Conservation (phyloP, 2,888 invertebrate species). For the Sthenelais limicola region DNA sequence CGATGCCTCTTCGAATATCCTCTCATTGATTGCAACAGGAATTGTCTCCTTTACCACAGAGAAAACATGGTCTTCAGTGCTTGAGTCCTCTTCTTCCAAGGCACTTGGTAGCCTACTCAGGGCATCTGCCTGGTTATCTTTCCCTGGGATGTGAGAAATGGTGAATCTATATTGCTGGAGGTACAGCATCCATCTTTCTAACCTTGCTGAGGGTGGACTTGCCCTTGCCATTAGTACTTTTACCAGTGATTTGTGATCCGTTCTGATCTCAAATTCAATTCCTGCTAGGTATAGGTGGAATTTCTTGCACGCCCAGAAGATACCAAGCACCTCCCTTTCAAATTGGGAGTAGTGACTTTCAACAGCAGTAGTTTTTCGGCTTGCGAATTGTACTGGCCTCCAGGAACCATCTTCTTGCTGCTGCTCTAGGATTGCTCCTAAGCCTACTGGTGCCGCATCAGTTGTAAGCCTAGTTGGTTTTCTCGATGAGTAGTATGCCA, state of each 20-base stretch:
- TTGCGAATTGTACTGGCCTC: slow-evolving; percentile 48
- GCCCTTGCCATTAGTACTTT: slow-evolving; percentile 47
- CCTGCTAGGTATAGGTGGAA: slow-evolving; percentile 47
- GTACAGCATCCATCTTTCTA: slow-evolving; percentile 55
- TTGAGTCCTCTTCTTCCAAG: too few relatives aligned
- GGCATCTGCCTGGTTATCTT: slow-evolving; percentile 46
- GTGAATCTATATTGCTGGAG: slow-evolving; percentile 49
- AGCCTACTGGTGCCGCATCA: slow-evolving; percentile 48
- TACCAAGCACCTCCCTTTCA: slow-evolving; percentile 49
- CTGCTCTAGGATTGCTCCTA: slow-evolving; percentile 48
- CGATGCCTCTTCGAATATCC: slow-evolving; percentile 4
- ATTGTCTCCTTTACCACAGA: slow-evolving; percentile 4
- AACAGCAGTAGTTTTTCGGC: slow-evolving; percentile 42
- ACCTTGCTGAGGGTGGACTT: slow-evolving; percentile 52
- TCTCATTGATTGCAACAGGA: neutral
- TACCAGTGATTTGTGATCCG: slow-evolving; percentile 47
- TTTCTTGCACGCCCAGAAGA: slow-evolving; percentile 49
- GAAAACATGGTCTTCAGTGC: neutral
- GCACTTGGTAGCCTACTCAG: neutral
- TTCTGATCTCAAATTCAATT: slow-evolving; percentile 46
- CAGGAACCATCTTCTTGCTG: slow-evolving; percentile 42
- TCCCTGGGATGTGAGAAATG: slow-evolving; percentile 50
- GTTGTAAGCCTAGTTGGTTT: slow-evolving; percentile 34
- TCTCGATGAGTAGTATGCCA: neutral
- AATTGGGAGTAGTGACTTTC: slow-evolving; percentile 50